phyloP scores from a whole-genome alignment of 1,140 invertebrate genomes.

The Caerostris extrusa region DNA sequence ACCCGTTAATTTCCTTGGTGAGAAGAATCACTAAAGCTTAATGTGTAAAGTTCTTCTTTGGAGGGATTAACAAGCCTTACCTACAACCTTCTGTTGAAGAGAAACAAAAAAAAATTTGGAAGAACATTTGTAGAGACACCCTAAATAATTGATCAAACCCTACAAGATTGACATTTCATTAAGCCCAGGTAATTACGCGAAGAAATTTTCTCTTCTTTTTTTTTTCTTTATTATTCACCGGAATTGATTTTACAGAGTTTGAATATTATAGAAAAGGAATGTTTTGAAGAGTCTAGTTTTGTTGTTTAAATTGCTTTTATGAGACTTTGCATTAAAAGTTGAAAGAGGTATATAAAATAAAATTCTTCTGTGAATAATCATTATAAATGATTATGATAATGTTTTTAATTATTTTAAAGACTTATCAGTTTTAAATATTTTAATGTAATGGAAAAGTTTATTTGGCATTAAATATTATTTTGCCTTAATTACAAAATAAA shows the following conservation, averaged over 20 bases:
- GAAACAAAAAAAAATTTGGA: background rate
- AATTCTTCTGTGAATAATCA: too few relatives aligned
- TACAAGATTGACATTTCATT: slow-evolving; percentile 30
- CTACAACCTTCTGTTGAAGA: background rate
- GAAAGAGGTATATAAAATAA: too few relatives aligned
- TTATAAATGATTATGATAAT: too few relatives aligned
- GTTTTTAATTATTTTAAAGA: too few relatives aligned
- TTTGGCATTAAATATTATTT: too few relatives aligned
- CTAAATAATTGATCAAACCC: slow-evolving; percentile 54
- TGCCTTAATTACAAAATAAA: too few relatives aligned
- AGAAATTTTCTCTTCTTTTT: background rate
- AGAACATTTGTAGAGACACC: slow-evolving; percentile 34
- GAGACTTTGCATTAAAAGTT: background rate
- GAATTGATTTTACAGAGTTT: background rate
- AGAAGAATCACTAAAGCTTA: background rate
- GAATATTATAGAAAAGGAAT: background rate
- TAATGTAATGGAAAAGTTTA: too few relatives aligned
- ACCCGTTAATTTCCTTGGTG: slow-evolving; percentile 12
- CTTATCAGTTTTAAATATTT: too few relatives aligned
- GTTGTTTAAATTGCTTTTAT: background rate
- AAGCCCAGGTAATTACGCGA: slow-evolving; percentile 35
- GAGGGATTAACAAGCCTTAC: slow-evolving; percentile 15
- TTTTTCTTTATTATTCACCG: background rate
- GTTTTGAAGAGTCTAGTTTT: background rate
- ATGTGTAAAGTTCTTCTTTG: slow-evolving; percentile 9